A percentile compares a stretch with the other conserved stretches of the same genome.
phyloP scores from a whole-genome alignment of 2,888 invertebrate species.

The Noctua comes region DNA sequence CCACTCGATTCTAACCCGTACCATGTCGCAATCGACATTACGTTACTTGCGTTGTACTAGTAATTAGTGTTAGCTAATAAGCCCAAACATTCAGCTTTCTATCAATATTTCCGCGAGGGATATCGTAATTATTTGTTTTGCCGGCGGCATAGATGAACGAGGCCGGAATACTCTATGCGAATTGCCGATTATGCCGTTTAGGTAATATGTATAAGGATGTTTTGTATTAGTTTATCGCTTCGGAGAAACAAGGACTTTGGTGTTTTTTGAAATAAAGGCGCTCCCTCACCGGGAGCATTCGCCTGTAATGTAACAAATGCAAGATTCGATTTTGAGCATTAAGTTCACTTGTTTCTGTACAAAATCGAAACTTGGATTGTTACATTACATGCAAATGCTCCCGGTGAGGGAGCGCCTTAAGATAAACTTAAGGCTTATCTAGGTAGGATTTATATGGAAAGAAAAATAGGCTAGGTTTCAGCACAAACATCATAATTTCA shows the following conservation, averaged over 20 bases:
- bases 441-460: background rate
- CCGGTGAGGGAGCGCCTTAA: too few species aligned
- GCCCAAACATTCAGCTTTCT: conserved; percentile 64
- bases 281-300: too few species aligned
- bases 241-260: too few species aligned
- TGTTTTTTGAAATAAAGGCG: too few species aligned
- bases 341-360: too few species aligned
- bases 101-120: conserved; percentile 64
- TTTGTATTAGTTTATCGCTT: background rate
- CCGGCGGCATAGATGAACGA: conserved; percentile 38
- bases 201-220: conserved; percentile 40
- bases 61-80: conserved; percentile 57
- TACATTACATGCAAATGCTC: too few species aligned
- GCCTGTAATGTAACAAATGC: too few species aligned
- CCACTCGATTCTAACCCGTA: background rate
- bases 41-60: conserved; percentile 8
- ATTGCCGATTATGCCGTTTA: conserved; percentile 25
- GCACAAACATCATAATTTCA: too few species aligned
- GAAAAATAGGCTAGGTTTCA: too few species aligned
- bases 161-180: conserved; percentile 23
- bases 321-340: too few species aligned
- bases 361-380: too few species aligned
- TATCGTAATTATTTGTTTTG: conserved; percentile 63
- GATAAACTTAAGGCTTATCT: background rate
- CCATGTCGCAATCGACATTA: conserved; percentile 39